Evolutionary conservation across 1,140 invertebrate species (phyloP).

Genomic region (Mesaphorura yosii): DNA sequence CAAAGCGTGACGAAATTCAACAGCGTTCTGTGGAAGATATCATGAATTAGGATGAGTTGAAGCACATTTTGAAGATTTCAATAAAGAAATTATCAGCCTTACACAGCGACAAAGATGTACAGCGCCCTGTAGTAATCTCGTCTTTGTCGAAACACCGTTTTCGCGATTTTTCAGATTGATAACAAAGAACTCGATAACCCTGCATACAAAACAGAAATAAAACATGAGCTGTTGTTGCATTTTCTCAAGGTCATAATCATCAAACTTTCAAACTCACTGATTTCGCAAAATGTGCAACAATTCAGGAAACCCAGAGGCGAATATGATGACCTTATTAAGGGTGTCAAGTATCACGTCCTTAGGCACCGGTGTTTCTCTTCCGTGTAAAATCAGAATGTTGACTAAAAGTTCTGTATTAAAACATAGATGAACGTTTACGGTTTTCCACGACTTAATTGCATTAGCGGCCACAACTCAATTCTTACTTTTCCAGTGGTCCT

Average conservation of each 20-base stretch:
- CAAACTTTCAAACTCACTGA: conserved; percentile 12
- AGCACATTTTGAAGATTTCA: neutral
- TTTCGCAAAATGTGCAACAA: conserved; percentile 13
- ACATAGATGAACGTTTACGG: too few relatives aligned
- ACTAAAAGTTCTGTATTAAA: conserved; percentile 17
- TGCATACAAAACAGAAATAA: conserved; percentile 14
- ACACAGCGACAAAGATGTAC: conserved; percentile 1
- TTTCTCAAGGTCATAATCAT: neutral
- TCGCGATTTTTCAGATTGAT: neutral
- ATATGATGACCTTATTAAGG: conserved; percentile 10
- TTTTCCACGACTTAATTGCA: too few relatives aligned
- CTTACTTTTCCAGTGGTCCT: conserved; percentile 2
- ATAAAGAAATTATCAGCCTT: neutral
- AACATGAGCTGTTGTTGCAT: neutral
- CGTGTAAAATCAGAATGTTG: neutral
- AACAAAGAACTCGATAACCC: conserved; percentile 10
- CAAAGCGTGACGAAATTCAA: conserved; percentile 24
- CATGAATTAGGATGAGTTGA: neutral
- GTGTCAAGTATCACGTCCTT: conserved; percentile 6
- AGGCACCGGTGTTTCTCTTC: conserved; percentile 2
- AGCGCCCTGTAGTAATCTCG: too few relatives aligned
- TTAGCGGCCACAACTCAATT: neutral
- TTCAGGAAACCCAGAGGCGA: conserved; percentile 14
- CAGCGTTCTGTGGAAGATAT: conserved; percentile 21
- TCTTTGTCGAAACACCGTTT: conserved; percentile 4